Percentiles rank a stretch among this genome's conserved stretches.
Evolutionary conservation across 2,888 invertebrate genomes (phyloP).

Genomic region (Drosophila phalerata): DNA sequence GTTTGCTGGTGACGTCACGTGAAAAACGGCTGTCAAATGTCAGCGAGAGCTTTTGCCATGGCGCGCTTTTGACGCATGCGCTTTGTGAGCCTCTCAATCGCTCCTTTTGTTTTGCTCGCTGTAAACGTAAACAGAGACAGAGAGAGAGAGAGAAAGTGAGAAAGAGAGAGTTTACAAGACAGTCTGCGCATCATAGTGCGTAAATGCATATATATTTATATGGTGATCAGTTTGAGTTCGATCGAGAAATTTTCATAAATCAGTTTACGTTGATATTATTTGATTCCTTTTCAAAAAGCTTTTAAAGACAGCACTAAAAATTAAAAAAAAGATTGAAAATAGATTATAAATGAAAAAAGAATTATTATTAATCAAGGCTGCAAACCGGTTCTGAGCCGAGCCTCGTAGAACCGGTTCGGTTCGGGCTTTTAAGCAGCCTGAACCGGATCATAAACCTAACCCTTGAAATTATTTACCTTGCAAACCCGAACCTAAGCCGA

Average conservation of each 20-base stretch:
- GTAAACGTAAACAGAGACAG: constrained; percentile 62
- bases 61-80: constrained; percentile 64
- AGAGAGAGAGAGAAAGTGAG: background rate
- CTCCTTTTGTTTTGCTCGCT: constrained; percentile 63
- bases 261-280: background rate
- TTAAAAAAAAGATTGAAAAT: no score
- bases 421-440: no score
- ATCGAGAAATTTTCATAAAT: background rate
- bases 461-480: no score
- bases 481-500: no score
- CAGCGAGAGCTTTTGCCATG: constrained; percentile 55
- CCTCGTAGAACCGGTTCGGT: no score
- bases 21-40: constrained; percentile 65
- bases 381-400: no score
- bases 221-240: background rate
- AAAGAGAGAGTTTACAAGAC: no score
- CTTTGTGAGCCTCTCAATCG: constrained; percentile 7
- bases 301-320: background rate
- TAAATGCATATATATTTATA: background rate
- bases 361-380: no score
- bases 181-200: background rate
- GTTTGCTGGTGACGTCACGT: constrained; percentile 66
- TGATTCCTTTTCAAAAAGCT: background rate
- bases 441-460: no score
- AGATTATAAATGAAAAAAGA: no score